Base-by-base conservation (phyloP, 2,797 vertebrate genomes). In the Percopsis omiscomaycus region DNA sequence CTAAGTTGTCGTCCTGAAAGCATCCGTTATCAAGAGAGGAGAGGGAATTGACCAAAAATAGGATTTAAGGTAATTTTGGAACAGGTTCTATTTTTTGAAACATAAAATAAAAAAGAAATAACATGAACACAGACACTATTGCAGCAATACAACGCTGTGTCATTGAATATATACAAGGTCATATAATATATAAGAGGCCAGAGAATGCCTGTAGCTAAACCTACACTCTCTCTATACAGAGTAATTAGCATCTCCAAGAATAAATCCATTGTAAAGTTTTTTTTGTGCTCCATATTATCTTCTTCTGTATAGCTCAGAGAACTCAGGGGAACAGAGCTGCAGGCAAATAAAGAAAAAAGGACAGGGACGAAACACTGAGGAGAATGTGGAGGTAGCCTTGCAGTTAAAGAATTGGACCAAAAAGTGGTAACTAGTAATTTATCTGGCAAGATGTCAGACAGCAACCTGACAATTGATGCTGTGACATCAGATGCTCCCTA, bases 171-270 rank as follows among this genome's bases (percentile, higher is more conserved):
- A 22, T 45, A 62, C 49, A 1, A 22, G 22, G 22, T 22, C 22
- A 22, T 22, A 22, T 22, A 22, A 22, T 22, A 22, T 22, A 50
- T 15, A 58, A 47, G 32, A 54, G 80, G 76, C 80, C 74, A 82
- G 64, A 60, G 47, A 49, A 45, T 64, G 75, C 73, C 71, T 57
- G 70, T 32, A 63, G 61, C 57, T 51, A 52, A 27, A 48, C 27
- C 45, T 46, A 52, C 16, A 55, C 45, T 48, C 29, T 54, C 68
- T 68, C 63, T 42, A 77, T 61, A 55, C 60, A 61, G 58, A 59
- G 63, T 61, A 79, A 86, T 86, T 75, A 77, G 66, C 83, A 86
- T 81, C 79, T 85, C 84, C 59, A 70, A 80, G 78, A 86, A 88
- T 85, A 88, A 82, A 79, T 68, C 64, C 67, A 73, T 78, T 80